A percentile compares a stretch with the other conserved stretches of the same genome.
Conservation (phyloP, 2,113 vertebrate genomes). For the Python bivittatus region DNA sequence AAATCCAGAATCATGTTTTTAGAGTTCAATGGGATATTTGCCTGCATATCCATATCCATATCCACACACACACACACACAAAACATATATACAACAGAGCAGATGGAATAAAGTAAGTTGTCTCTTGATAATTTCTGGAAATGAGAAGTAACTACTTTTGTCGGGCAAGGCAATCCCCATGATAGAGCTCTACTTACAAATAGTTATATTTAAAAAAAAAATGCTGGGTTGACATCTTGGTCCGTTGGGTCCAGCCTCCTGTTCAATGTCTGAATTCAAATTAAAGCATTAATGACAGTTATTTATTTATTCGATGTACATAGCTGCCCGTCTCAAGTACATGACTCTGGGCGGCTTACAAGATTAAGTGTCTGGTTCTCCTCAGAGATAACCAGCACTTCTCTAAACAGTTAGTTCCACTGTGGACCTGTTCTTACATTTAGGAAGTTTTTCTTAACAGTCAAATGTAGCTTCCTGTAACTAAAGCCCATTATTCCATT, state of each 20-base stretch:
- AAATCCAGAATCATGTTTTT: slow-evolving; percentile 42
- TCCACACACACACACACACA: too few relatives aligned
- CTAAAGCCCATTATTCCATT: neutral
- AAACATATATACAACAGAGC: neutral
- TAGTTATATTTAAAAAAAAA: neutral
- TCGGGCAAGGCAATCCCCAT: neutral
- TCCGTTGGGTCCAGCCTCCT: neutral
- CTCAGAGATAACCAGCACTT: neutral
- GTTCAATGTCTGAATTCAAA: neutral
- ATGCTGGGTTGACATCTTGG: neutral
- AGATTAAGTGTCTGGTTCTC: neutral
- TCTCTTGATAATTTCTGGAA: neutral
- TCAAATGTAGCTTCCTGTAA: neutral
- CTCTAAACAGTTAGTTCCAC: neutral
- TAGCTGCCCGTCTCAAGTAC: neutral
- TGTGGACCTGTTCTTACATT: neutral
- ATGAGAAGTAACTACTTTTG: neutral
- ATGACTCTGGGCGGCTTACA: neutral
- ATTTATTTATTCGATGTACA: neutral
- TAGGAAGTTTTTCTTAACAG: neutral
- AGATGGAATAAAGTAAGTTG: neutral
- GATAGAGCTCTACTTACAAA: neutral
- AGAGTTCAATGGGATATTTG: slow-evolving; percentile 28
- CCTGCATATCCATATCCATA: too few relatives aligned
- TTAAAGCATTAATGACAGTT: neutral